A percentile compares a stretch with the other conserved stretches of the same genome.
These are phyloP conservation scores for Rhaphigaster nebulosa DNA, from an alignment of 2,888 invertebrate species.

Conservation along the genomic window DNA sequence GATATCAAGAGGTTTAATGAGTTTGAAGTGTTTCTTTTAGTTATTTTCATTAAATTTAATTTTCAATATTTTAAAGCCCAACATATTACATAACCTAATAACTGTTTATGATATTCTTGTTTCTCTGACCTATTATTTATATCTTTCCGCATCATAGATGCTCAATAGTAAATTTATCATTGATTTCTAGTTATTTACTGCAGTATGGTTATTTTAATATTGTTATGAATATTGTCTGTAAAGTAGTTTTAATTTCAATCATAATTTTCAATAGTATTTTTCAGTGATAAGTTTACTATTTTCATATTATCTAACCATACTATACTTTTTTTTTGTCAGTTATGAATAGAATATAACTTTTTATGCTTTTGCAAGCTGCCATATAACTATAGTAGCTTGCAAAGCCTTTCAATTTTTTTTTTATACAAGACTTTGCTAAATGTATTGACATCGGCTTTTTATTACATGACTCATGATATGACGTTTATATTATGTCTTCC, in stretches of 20 bases:
- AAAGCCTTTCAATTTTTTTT: neutral
- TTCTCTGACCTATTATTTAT: constrained; percentile 42
- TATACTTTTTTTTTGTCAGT: neutral
- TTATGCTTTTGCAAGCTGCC: constrained; percentile 8
- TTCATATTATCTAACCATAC: neutral
- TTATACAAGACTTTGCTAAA: neutral
- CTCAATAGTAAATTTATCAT: constrained; percentile 10
- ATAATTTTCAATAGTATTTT: neutral
- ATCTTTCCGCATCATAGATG: neutral
- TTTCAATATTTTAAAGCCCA: neutral
- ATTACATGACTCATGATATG: neutral
- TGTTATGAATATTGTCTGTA: too few relatives aligned
- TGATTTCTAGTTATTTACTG: neutral
- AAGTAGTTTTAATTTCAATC: neutral
- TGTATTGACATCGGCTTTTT: neutral
- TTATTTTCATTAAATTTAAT: neutral
- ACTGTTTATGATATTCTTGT: constrained; percentile 32
- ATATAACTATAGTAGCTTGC: neutral
- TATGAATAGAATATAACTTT: neutral
- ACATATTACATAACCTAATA: neutral
- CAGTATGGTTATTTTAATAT: neutral
- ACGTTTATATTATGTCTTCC: neutral
- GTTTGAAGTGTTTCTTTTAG: neutral
- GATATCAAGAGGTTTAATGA: neutral
- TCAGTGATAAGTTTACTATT: constrained; percentile 16